phyloP scores from a whole-genome alignment of 1,140 invertebrate species.

The Zophobas morio region DNA sequence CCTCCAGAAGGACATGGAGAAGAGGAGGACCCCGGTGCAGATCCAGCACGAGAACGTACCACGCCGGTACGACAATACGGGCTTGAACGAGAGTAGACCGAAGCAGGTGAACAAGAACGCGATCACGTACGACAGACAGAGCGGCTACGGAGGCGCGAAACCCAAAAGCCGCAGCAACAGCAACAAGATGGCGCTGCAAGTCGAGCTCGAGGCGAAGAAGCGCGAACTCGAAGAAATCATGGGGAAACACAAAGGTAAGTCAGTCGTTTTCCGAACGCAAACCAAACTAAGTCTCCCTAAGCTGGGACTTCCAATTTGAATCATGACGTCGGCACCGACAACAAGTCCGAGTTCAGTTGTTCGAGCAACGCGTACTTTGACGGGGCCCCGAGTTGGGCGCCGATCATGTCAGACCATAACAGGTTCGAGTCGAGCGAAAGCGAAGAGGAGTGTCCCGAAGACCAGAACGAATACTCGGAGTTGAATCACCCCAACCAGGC shows the following conservation, averaged over 20 bases:
- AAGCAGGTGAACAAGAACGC: constrained; percentile 64
- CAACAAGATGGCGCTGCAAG: constrained; percentile 61
- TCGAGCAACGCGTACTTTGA: constrained; percentile 47
- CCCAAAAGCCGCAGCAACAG: constrained; percentile 53
- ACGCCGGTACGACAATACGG: constrained; percentile 46
- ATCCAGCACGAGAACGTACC: constrained; percentile 45
- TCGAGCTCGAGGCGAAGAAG: constrained; percentile 66
- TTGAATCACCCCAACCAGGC: constrained; percentile 52
- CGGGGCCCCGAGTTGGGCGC: constrained; percentile 25
- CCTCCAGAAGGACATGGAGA: constrained; percentile 61
- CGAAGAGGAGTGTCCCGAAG: constrained; percentile 61
- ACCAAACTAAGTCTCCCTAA: constrained; percentile 15
- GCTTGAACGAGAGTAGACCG: constrained; percentile 36
- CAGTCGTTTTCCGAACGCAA: neutral
- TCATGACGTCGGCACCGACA: constrained; percentile 62
- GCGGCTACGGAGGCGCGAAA: constrained; percentile 49
- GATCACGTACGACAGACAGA: constrained; percentile 58
- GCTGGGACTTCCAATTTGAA: constrained; percentile 64
- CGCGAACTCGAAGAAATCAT: constrained; percentile 67
- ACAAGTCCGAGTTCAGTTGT: constrained; percentile 61
- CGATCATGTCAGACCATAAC: constrained; percentile 40
- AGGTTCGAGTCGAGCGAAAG: constrained; percentile 56
- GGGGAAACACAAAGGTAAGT: constrained; percentile 67
- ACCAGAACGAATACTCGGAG: constrained; percentile 63
- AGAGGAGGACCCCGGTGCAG: constrained; percentile 47